Conservation (phyloP, 2,888 invertebrate species). For the Orthosia cruda region DNA sequence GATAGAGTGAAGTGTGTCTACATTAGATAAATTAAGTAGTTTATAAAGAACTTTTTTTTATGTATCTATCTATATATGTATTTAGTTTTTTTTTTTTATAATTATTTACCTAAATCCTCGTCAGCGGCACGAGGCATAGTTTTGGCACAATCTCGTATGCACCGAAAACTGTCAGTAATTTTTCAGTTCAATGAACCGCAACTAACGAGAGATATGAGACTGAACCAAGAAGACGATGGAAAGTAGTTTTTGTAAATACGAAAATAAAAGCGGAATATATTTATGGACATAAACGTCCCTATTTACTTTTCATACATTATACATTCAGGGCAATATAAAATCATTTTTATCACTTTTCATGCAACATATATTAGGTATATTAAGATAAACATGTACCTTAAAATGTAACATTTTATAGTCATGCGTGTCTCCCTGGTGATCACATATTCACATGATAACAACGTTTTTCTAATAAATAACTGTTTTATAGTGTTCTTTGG, state of each 20-base stretch:
- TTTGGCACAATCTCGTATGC: not conserved
- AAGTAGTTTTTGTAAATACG: not conserved
- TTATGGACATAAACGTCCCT: too few species aligned
- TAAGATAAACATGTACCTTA: not conserved
- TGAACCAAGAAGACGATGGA: not conserved
- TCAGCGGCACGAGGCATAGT: not conserved
- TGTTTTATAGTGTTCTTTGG: not conserved
- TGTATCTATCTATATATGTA: too few species aligned
- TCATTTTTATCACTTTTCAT: not conserved
- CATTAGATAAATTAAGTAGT: too few species aligned
- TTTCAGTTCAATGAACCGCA: constrained; percentile 16
- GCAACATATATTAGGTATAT: too few species aligned
- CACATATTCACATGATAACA: not conserved
- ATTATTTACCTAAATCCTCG: not conserved
- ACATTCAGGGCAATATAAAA: constrained; percentile 3
- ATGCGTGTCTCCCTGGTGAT: constrained; percentile 10
- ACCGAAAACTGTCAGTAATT: not conserved
- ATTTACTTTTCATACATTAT: not conserved
- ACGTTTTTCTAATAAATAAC: not conserved
- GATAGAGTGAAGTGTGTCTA: too few species aligned
- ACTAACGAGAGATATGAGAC: not conserved
- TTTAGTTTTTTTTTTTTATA: too few species aligned
- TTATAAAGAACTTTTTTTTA: too few species aligned
- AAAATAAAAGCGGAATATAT: not conserved
- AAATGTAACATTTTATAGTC: constrained; percentile 26